Conservation (phyloP, 2,113 vertebrate species). For the Hymenochirus boettgeri region DNA sequence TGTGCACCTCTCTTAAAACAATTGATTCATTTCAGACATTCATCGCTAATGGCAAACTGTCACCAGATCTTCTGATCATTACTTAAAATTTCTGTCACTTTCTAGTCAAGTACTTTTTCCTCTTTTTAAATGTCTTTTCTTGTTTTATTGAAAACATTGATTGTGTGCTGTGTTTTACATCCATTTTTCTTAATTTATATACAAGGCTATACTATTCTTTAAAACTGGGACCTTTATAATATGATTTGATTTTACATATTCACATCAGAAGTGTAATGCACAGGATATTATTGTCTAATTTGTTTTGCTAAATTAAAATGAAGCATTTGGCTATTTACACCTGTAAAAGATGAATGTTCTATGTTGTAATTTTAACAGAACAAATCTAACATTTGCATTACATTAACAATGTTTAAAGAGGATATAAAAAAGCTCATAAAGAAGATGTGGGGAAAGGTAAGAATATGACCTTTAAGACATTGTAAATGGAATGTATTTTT, state of each 20-base stretch:
- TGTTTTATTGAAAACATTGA: constrained; percentile 8
- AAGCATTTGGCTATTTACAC: too few species aligned
- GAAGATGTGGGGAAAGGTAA: too few species aligned
- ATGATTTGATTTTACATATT: not conserved
- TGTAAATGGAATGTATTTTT: too few species aligned
- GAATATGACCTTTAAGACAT: too few species aligned
- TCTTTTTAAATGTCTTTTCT: too few species aligned
- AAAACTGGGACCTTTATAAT: constrained; percentile 6
- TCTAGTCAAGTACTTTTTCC: too few species aligned
- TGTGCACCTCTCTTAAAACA: not conserved
- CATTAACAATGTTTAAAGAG: too few species aligned
- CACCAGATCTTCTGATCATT: constrained; percentile 24
- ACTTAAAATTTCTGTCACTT: not conserved
- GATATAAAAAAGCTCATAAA: too few species aligned
- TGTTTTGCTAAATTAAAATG: too few species aligned
- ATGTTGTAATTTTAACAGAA: too few species aligned
- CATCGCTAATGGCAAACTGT: constrained; percentile 29
- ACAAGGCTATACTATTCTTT: not conserved
- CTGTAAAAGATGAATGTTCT: too few species aligned
- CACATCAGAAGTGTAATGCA: not conserved
- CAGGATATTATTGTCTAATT: not conserved
- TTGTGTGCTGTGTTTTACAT: constrained; percentile 20
- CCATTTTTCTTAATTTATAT: not conserved
- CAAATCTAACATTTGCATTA: too few species aligned
- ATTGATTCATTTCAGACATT: constrained; percentile 4